These are phyloP conservation scores for Paraplagusia blochii DNA, from an alignment of 2,113 vertebrate species.

Conservation along the genomic window DNA sequence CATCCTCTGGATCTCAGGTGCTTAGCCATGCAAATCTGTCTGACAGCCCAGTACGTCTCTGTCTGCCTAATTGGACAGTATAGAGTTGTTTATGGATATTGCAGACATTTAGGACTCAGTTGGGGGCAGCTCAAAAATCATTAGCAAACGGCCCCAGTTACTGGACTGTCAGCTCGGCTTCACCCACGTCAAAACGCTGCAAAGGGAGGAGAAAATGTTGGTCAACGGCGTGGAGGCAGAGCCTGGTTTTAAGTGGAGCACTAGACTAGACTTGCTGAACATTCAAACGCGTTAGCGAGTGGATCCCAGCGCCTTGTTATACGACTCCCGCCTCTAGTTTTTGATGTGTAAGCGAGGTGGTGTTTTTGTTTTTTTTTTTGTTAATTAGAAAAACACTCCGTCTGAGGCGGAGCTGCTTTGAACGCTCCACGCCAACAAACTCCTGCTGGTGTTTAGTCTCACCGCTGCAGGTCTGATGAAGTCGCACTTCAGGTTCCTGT, in stretches of 20 bases:
- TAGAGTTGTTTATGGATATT: conserved; percentile 98
- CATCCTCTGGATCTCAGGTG: conserved; percentile 89
- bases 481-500: neutral
- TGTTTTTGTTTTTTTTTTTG: conserved; percentile 59
- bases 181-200: conserved; percentile 69
- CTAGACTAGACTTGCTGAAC: conserved; percentile 52
- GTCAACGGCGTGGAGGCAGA: conserved; percentile 60
- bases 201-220: conserved; percentile 51
- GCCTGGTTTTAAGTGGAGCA: conserved; percentile 50
- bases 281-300: conserved; percentile 59
- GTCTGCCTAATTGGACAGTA: conserved; percentile 98
- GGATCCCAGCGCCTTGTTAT: conserved; percentile 59
- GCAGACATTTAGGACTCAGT: conserved; percentile 95
- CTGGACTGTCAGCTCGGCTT: conserved; percentile 85
- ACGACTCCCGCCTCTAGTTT: conserved; percentile 36
- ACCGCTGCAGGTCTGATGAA: neutral
- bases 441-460: neutral
- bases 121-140: conserved; percentile 96
- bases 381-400: conserved; percentile 62
- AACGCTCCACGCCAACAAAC: neutral
- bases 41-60: conserved; percentile 96
- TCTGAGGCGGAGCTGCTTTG: conserved; percentile 34
- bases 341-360: conserved; percentile 52
- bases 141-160: conserved; percentile 91
- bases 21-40: conserved; percentile 97